Conservation (phyloP, 1,140 invertebrate genomes). For the Maconellicoccus hirsutus region DNA sequence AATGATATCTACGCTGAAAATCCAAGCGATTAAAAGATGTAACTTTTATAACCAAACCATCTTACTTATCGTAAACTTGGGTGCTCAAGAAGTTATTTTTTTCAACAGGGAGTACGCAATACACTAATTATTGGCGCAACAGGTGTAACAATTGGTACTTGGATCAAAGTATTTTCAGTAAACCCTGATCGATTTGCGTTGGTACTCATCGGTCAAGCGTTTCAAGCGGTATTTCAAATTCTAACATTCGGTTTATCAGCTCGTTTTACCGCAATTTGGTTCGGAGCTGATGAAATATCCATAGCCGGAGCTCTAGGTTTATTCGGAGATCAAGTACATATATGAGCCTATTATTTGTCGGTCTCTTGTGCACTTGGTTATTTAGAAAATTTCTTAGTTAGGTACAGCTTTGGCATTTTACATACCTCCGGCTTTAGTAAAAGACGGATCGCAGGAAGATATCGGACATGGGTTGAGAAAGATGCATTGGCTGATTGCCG, state of each 20-base stretch:
- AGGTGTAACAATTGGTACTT: background rate
- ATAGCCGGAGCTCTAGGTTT: background rate
- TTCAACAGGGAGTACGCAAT: background rate
- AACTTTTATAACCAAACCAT: too few species aligned
- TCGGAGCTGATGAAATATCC: constrained; percentile 7
- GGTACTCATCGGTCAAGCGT: background rate
- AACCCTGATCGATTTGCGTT: background rate
- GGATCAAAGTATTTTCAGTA: constrained; percentile 13
- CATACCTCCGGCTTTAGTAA: constrained; percentile 45
- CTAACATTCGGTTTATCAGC: background rate
- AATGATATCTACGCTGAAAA: too few species aligned
- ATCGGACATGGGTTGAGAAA: constrained; percentile 41
- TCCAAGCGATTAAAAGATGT: too few species aligned
- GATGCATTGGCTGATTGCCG: constrained; percentile 43
- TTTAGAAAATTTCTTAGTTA: constrained; percentile 37
- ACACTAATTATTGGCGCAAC: background rate
- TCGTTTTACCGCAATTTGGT: constrained; percentile 5
- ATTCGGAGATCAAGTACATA: constrained; percentile 17
- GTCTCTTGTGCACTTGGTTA: too few species aligned
- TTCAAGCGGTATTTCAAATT: constrained; percentile 11
- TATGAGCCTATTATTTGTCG: too few species aligned
- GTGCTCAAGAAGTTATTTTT: too few species aligned
- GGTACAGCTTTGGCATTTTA: constrained; percentile 52
- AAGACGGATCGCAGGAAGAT: constrained; percentile 33
- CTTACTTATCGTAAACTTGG: too few species aligned